Evolutionary conservation across 2,113 vertebrate genomes (phyloP).

Genomic region (Solea senegalensis): DNA sequence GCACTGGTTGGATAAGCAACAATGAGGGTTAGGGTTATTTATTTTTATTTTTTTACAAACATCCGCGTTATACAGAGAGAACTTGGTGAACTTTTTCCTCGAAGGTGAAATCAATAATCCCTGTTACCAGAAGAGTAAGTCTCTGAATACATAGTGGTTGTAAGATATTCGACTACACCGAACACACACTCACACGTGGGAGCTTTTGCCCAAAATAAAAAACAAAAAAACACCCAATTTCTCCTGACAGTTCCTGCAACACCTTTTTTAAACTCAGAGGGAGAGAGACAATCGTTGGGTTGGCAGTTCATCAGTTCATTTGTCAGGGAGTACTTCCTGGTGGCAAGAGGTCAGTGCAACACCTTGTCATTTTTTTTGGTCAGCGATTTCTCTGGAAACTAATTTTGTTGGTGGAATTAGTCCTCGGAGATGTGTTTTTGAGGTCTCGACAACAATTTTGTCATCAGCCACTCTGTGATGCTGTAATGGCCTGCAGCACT

Average conservation of each 20-base stretch:
- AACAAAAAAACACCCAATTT: background rate
- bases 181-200: background rate
- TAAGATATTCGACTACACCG: background rate
- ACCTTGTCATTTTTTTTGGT: background rate
- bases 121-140: background rate
- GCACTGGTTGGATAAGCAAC: background rate
- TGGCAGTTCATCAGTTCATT: background rate
- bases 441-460: constrained; percentile 19
- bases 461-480: constrained; percentile 8
- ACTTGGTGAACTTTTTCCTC: background rate
- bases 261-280: background rate
- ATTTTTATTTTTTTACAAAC: background rate
- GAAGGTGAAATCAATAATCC: constrained; percentile 2
- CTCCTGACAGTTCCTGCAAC: background rate
- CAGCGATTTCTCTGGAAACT: background rate
- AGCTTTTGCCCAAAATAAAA: background rate
- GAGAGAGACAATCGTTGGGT: background rate
- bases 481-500: constrained; percentile 14
- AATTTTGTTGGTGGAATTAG: background rate
- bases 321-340: background rate
- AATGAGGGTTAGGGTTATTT: background rate
- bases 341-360: background rate
- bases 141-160: background rate
- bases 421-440: constrained; percentile 1
- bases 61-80: background rate